phyloP scores from a whole-genome alignment of 2,113 vertebrate species.

The Myanophis thanlyinensis region DNA sequence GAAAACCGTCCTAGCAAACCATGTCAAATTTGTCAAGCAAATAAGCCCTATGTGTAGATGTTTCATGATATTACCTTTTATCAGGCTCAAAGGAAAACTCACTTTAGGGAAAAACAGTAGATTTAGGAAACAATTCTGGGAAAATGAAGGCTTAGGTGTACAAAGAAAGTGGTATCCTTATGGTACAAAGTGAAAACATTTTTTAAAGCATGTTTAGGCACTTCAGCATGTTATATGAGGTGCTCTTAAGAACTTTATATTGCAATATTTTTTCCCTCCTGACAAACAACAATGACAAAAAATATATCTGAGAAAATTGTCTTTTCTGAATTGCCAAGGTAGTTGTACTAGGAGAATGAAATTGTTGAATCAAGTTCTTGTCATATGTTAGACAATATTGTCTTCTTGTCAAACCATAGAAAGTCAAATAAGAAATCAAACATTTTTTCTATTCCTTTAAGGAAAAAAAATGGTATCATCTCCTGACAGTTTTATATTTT shows the following conservation, averaged over 20 bases:
- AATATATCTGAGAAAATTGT: neutral
- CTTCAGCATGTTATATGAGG: neutral
- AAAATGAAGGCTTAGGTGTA: neutral
- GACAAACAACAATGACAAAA: neutral
- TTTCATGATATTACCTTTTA: neutral
- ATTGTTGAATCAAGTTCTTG: slow-evolving; percentile 60
- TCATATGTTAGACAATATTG: slow-evolving; percentile 45
- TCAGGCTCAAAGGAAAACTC: neutral
- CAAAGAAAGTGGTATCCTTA: neutral
- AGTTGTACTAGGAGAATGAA: slow-evolving; percentile 27
- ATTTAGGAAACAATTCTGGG: neutral
- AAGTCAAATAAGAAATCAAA: slow-evolving; percentile 33
- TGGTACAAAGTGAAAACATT: neutral
- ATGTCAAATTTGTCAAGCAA: neutral
- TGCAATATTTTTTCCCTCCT: neutral
- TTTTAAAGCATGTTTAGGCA: neutral
- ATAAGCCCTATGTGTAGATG: neutral
- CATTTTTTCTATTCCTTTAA: slow-evolving; percentile 26
- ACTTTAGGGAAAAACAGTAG: neutral
- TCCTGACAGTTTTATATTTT: neutral
- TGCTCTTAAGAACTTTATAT: neutral
- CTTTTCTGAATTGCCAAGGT: slow-evolving; percentile 39
- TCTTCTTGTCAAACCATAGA: slow-evolving; percentile 41
- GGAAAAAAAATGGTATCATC: slow-evolving; percentile 23
- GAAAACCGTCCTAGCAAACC: neutral